Evolutionary conservation across 2,113 vertebrate species (phyloP).

Genomic region (cat (Felis catus)): F.catus_Fca126_mat1.0 CM031416.1:125406001-125406500

Average conservation of each 20-base stretch:
- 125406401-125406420: background rate
- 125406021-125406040: background rate
- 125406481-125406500: background rate
- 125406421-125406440: background rate
- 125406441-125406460: background rate
- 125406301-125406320: conserved; percentile 19
- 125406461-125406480: background rate
- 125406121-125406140: background rate
- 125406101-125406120: background rate
- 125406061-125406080: conserved; percentile 31
- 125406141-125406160: background rate
- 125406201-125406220: background rate
- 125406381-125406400: conserved; percentile 67
- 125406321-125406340: conserved; percentile 1
- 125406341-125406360: background rate
- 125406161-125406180: background rate
- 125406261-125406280: conserved; percentile 54
- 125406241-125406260: background rate
- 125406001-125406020: conserved; percentile 37
- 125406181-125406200: background rate
- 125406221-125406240: too few relatives aligned
- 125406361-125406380: conserved; percentile 31
- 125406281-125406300: background rate
- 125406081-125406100: conserved; percentile 8
- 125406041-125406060: conserved; percentile 12